Percentiles rank a stretch among this genome's conserved stretches.
phyloP scores from a whole-genome alignment of 2,113 vertebrate species.

The Cyanoliseus patagonus region DNA sequence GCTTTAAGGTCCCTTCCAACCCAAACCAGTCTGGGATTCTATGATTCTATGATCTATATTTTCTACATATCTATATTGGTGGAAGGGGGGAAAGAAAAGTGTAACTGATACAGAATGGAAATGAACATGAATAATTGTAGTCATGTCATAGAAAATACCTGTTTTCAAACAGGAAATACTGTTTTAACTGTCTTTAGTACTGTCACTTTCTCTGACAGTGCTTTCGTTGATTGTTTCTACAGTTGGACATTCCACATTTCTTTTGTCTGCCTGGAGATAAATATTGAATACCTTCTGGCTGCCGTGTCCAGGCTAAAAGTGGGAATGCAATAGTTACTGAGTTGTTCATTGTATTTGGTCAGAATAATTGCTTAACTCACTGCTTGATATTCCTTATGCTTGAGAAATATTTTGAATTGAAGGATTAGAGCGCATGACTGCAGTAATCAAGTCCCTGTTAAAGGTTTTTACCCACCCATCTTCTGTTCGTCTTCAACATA shows the following conservation, averaged over 20 bases:
- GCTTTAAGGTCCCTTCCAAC: background rate
- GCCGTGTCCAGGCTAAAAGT: background rate
- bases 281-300: background rate
- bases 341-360: background rate
- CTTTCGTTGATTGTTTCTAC: background rate
- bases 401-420: background rate
- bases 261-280: background rate
- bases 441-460: background rate
- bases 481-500: background rate
- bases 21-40: background rate
- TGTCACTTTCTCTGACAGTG: background rate
- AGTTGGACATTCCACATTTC: background rate
- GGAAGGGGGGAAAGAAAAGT: background rate
- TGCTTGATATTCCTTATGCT: background rate
- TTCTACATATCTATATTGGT: background rate
- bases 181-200: background rate
- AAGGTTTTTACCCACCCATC: background rate
- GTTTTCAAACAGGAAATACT: background rate
- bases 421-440: background rate
- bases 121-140: background rate
- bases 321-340: background rate
- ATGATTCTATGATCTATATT: background rate
- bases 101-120: background rate
- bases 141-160: background rate
- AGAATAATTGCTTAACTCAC: background rate